Evolutionary conservation across 2,113 vertebrate genomes (phyloP).

Genomic region (Erythrocercus mccallii): DNA sequence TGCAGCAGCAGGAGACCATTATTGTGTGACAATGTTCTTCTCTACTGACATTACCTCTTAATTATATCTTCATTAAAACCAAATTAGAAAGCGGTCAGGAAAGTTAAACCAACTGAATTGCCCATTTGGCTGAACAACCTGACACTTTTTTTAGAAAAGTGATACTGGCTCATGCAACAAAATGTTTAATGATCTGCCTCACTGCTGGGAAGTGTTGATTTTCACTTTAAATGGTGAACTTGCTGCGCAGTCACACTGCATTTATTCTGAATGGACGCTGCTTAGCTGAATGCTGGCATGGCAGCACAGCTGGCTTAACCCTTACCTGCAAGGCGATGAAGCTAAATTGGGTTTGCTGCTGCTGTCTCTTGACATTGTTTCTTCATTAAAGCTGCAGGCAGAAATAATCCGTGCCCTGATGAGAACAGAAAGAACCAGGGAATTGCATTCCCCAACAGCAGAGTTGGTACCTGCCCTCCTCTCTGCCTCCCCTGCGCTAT

Average conservation of each 20-base stretch:
- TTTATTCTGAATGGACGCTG: background rate
- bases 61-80: conserved; percentile 67
- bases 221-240: conserved; percentile 28
- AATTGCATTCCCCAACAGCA: background rate
- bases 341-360: background rate
- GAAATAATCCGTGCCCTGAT: background rate
- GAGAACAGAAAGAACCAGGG: background rate
- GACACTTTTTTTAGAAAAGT: conserved; percentile 30
- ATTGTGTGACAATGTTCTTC: conserved; percentile 55
- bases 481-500: rapidly evolving
- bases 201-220: conserved; percentile 23
- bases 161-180: background rate
- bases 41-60: conserved; percentile 60
- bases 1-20: conserved; percentile 48
- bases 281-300: background rate
- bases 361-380: background rate
- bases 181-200: conserved; percentile 26
- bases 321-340: background rate
- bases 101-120: conserved; percentile 57
- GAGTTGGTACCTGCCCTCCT: background rate
- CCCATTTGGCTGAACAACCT: conserved; percentile 52
- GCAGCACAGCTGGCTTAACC: background rate
- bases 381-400: background rate
- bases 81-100: conserved; percentile 59
- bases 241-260: background rate